These are phyloP conservation scores for Electrona antarctica DNA, from an alignment of 2,113 vertebrate species.

Conservation along the genomic window DNA sequence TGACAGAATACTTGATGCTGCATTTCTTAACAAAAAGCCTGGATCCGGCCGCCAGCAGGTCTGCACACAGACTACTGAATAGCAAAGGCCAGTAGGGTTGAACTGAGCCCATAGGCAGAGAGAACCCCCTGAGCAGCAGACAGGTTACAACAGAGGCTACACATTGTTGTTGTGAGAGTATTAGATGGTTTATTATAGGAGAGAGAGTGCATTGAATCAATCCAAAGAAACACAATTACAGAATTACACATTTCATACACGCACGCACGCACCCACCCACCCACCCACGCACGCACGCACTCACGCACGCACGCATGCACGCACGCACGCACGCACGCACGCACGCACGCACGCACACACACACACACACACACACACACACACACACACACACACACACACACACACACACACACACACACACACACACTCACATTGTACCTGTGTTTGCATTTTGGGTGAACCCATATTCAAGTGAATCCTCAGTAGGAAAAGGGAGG, in stretches of 20 bases:
- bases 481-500: slow-evolving; percentile 2
- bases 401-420: slow-evolving; percentile 9
- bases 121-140: neutral
- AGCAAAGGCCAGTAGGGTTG: slow-evolving; percentile 49
- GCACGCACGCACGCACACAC: slow-evolving; percentile 5
- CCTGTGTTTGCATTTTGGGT: slow-evolving; percentile 26
- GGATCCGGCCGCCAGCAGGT: slow-evolving; percentile 40
- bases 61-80: slow-evolving; percentile 58
- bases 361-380: neutral
- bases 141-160: slow-evolving; percentile 3
- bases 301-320: neutral
- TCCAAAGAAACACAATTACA: too few relatives aligned
- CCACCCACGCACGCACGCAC: neutral
- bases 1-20: slow-evolving; percentile 70
- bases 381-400: slow-evolving; percentile 11
- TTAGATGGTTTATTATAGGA: neutral
- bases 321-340: slow-evolving; percentile 5
- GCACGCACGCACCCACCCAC: neutral
- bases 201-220: neutral
- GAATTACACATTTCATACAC: too few relatives aligned
- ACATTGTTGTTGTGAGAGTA: neutral
- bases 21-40: slow-evolving; percentile 68
- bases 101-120: slow-evolving; percentile 29
- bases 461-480: slow-evolving; percentile 3
- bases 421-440: neutral